Base-by-base conservation (phyloP, 2,113 vertebrate species). In the Varanus salvator region DNA sequence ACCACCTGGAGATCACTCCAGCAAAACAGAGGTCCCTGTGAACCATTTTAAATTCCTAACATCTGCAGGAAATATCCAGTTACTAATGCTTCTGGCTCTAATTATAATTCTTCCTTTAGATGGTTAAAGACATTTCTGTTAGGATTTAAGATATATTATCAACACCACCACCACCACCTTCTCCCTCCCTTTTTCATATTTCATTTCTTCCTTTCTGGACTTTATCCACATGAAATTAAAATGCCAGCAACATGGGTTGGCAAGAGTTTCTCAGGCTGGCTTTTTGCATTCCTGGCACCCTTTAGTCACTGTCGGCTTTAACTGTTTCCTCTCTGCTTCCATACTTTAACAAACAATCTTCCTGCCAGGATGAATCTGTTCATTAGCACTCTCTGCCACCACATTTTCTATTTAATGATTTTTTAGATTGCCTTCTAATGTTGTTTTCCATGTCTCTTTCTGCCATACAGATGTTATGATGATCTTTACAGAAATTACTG, bases 51-150 rank as follows among this genome's bases (percentile, higher is more conserved):
- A 66, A 82, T 52, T 74, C 78, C 77, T 44, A 81, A 72, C 77
- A 90, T 90, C 89, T 90, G 77, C 89, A 44, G 69, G 89, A 87
- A 90, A 75, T 82, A 85, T 86, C 54, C 50, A 60, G 52, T 90
- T 86, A 86, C 84, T 81, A 72, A 86, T 81, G 84, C 48, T 90
- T 76, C 80, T 11, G 48, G 60, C 23, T 85, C 21, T 50, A 31
- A 71, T 52, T 19, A 27, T 82, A 86, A 86, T 81, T 72, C 23
- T 44, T 27, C 4, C 48, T 72, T 14, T 34, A 78, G 52, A 66
- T 72, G 34, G 11, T n/a, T 54, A 50, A 38, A 64, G 19, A 75
- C 29, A 64, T 66, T 85, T 80, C 52, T 74, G 34, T 54, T 38
- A 27, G 64, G 23, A 60, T 71, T 80, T 66, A 31, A 69, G 11